phyloP scores from a whole-genome alignment of 2,888 invertebrate species.

The Didymodactylos carnosus region DNA sequence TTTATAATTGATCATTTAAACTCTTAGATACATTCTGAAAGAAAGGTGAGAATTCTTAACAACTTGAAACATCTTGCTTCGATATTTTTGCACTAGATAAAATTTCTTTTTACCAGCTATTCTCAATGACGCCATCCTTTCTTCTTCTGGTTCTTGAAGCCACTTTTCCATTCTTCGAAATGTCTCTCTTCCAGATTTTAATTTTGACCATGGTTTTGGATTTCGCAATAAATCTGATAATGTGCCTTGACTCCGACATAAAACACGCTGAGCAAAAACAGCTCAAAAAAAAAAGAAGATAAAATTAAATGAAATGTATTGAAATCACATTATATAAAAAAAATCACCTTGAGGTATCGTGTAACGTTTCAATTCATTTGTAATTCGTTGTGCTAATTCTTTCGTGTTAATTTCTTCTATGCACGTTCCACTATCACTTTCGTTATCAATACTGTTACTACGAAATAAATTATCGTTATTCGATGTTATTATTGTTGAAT shows the following conservation, averaged over 20 bases:
- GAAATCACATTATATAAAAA: too few species aligned
- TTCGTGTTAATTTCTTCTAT: constrained; percentile 65
- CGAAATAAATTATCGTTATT: too few species aligned
- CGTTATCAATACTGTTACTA: too few species aligned
- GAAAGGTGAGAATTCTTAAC: too few species aligned
- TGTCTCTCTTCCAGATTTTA: constrained; percentile 94
- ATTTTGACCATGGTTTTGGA: constrained; percentile 98
- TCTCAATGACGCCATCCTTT: constrained; percentile 91
- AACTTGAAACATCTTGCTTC: too few species aligned
- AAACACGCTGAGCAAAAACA: constrained; percentile 91
- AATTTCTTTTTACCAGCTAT: constrained; percentile 65
- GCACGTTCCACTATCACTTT: too few species aligned
- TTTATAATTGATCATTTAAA: too few species aligned
- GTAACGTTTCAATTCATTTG: constrained; percentile 90
- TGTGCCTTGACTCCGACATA: constrained; percentile 93
- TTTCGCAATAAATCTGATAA: constrained; percentile 86
- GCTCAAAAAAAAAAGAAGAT: too few species aligned
- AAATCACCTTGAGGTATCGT: constrained; percentile 97
- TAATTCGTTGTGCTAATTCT: constrained; percentile 88
- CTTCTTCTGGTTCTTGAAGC: constrained; percentile 97
- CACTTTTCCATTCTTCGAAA: constrained; percentile 99
- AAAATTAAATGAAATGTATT: too few species aligned
- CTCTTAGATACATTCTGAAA: too few species aligned
- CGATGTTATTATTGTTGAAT: too few species aligned
- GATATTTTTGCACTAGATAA: too few species aligned